Conservation (phyloP, 2,888 invertebrate species). For the Bellardia bayeri region DNA sequence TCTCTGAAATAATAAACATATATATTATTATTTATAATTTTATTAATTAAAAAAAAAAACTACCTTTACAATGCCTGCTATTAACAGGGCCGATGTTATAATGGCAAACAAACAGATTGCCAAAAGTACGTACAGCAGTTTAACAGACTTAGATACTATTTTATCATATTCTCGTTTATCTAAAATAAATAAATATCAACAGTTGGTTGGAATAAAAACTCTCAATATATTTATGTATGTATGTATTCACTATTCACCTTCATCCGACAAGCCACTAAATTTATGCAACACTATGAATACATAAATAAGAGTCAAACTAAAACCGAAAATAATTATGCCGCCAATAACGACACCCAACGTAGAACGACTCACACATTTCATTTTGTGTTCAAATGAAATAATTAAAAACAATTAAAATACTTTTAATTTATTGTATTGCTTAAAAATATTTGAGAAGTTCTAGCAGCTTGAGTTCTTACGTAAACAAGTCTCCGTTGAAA, state of each 20-base stretch:
- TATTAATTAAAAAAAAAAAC: background rate
- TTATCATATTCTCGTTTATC: slow-evolving; percentile 25
- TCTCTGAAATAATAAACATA: slow-evolving; percentile 35
- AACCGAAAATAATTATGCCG: slow-evolving; percentile 25
- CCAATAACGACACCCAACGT: slow-evolving; percentile 44
- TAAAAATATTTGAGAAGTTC: background rate
- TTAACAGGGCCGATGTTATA: slow-evolving; percentile 14
- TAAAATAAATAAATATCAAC: background rate
- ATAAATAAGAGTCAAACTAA: slow-evolving; percentile 18
- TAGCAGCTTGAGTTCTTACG: background rate
- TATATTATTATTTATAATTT: background rate
- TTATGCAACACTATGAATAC: slow-evolving; percentile 28
- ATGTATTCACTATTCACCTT: slow-evolving; percentile 23
- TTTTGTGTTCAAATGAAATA: background rate
- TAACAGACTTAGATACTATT: background rate
- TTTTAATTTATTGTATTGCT: no score
- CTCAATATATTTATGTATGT: background rate
- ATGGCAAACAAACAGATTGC: slow-evolving; percentile 31
- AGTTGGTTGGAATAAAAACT: background rate
- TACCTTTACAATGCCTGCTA: slow-evolving; percentile 55
- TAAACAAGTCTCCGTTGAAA: slow-evolving; percentile 2
- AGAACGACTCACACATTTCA: slow-evolving; percentile 21
- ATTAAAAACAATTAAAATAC: no score
- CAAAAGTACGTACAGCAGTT: slow-evolving; percentile 30
- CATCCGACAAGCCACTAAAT: slow-evolving; percentile 20